A percentile compares a stretch with the other conserved stretches of the same genome.
Evolutionary conservation across 1,140 invertebrate species (phyloP).

Genomic region (Colletes latitarsis): DNA sequence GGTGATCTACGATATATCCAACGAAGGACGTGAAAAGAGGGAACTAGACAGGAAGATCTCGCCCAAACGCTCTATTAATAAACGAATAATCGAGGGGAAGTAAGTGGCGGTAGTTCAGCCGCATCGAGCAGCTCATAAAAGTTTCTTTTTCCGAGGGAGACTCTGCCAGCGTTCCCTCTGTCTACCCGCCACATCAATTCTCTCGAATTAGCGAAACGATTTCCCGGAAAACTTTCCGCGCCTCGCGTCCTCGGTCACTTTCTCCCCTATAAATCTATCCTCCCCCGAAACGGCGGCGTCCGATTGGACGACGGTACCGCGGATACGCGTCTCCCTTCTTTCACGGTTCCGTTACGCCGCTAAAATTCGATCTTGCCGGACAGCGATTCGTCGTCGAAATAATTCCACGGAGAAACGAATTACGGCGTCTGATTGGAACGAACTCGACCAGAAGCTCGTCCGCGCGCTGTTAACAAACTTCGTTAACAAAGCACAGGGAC

Average conservation of each 20-base stretch:
- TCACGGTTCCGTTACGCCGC: background rate
- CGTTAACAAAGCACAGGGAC: conserved; percentile 33
- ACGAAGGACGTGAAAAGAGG: background rate
- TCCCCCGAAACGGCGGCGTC: conserved; percentile 51
- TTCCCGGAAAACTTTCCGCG: conserved; percentile 56
- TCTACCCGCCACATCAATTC: conserved; percentile 66
- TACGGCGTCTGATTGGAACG: conserved; percentile 41
- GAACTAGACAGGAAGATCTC: background rate
- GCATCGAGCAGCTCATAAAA: conserved; percentile 16
- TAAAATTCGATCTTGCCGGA: conserved; percentile 53
- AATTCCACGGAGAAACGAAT: conserved; percentile 51
- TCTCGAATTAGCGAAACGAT: conserved; percentile 73
- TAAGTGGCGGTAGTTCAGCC: conserved; percentile 5
- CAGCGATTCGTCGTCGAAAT: conserved; percentile 38
- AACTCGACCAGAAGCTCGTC: conserved; percentile 21
- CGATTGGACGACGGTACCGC: conserved; percentile 59
- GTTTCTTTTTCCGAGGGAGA: conserved; percentile 11
- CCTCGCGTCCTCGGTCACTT: conserved; percentile 35
- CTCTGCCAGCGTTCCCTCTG: background rate
- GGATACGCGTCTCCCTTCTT: background rate
- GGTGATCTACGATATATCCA: too few species aligned
- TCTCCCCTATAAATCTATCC: conserved; percentile 69
- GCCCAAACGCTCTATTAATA: background rate
- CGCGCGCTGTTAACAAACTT: conserved; percentile 42
- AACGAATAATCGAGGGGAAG: conserved; percentile 34